Evolutionary conservation across 2,888 invertebrate species (phyloP).

Genomic region (Craniophora ligustri): DNA sequence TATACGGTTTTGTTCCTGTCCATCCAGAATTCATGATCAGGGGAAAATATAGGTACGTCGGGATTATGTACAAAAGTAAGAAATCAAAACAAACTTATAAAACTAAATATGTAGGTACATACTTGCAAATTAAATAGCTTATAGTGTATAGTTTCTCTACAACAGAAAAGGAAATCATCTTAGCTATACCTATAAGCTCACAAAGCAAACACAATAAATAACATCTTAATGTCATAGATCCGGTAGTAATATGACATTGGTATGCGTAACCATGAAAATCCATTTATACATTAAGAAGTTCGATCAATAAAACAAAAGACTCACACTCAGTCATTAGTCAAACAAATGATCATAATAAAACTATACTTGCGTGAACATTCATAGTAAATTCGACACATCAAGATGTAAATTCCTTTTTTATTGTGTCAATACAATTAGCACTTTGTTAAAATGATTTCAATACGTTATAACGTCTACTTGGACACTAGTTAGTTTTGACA

Average conservation of each 20-base stretch:
- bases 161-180: neutral
- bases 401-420: neutral
- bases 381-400: neutral
- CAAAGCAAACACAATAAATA: neutral
- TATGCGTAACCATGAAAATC: conserved; percentile 22
- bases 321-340: conserved; percentile 9
- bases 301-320: conserved; percentile 20
- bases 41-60: too few relatives aligned
- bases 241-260: neutral
- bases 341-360: conserved; percentile 10
- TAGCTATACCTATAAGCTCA: neutral
- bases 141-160: neutral
- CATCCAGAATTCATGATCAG: too few relatives aligned
- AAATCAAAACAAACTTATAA: too few relatives aligned
- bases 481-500: neutral
- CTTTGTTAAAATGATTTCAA: neutral
- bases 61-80: too few relatives aligned
- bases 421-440: conserved; percentile 4
- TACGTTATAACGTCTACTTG: neutral
- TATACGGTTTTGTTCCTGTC: too few relatives aligned
- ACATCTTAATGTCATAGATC: neutral
- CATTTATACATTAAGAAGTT: conserved; percentile 23
- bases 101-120: too few relatives aligned
- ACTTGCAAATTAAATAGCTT: too few relatives aligned
- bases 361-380: neutral